phyloP scores from a whole-genome alignment of 35 echinoderm and acorn worm genomes.

The Eucidaris tribuloides region DNA sequence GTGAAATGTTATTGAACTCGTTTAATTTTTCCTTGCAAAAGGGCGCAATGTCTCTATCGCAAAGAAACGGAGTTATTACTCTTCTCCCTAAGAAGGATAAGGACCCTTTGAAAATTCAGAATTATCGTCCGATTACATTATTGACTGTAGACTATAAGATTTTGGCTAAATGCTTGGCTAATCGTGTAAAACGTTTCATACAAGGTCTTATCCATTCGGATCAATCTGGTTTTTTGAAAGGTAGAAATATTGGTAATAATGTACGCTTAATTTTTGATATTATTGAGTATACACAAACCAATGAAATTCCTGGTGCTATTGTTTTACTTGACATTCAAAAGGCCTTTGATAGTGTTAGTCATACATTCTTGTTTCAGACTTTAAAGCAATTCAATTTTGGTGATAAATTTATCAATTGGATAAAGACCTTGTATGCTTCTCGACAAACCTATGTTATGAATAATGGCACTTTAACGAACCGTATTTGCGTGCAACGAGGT shows the following conservation, averaged over 20 bases:
- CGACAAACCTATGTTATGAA: not conserved
- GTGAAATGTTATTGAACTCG: not conserved
- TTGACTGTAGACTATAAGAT: constrained; percentile 5
- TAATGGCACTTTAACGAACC: not conserved
- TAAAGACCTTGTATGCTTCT: not conserved
- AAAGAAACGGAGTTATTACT: no score
- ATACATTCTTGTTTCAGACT: not conserved
- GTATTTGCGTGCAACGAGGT: not conserved
- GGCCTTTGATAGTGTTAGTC: not conserved
- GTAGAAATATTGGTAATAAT: not conserved
- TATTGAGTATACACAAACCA: not conserved
- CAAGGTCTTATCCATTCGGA: not conserved
- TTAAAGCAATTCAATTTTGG: not conserved
- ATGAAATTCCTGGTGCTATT: not conserved
- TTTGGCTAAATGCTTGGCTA: not conserved
- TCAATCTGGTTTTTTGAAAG: constrained; percentile 6
- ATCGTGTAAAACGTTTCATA: not conserved
- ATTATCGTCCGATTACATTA: not conserved
- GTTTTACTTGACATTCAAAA: not conserved
- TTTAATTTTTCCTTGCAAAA: not conserved
- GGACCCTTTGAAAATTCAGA: no score
- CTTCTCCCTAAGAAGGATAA: no score
- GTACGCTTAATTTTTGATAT: not conserved
- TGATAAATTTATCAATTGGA: not conserved
- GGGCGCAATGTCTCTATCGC: no score